Conservation (phyloP, 2,797 vertebrate genomes). For the Trichosurus vulpecula region DNA sequence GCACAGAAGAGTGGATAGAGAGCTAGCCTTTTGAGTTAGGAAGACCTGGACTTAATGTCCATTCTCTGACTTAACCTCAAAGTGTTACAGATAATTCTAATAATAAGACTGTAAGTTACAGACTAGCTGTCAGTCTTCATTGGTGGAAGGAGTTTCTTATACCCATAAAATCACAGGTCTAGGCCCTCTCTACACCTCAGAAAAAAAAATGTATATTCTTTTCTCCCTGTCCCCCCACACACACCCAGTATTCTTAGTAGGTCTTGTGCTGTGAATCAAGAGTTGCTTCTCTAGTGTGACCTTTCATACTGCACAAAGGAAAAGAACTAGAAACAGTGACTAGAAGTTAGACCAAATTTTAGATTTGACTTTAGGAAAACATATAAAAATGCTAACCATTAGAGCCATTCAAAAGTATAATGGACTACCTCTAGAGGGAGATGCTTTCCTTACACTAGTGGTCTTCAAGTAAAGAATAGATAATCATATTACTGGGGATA, state of each 20-base stretch:
- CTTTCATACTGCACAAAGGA: neutral
- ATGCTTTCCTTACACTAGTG: neutral
- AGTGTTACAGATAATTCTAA: neutral
- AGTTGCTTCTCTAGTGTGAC: neutral
- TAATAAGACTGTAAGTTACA: neutral
- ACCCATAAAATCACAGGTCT: neutral
- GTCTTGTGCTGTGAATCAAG: neutral
- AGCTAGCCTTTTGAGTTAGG: neutral
- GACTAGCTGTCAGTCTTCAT: neutral
- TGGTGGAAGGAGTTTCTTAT: neutral
- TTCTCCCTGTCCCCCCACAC: neutral
- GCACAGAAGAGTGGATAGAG: neutral
- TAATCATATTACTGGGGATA: neutral
- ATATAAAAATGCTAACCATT: neutral
- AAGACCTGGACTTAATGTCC: neutral
- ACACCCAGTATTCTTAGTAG: neutral
- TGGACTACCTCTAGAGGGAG: neutral
- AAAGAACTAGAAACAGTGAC: neutral
- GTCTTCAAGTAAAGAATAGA: neutral
- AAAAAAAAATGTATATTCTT: neutral
- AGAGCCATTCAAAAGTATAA: neutral
- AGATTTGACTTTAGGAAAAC: neutral
- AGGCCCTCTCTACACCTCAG: neutral
- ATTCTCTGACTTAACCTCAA: neutral
- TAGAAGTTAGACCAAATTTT: neutral